Evolutionary conservation across 1,140 invertebrate species (phyloP), one percentile per base, ranked within the genome.

Genomic region (Adoxophyes honmai): DNA sequence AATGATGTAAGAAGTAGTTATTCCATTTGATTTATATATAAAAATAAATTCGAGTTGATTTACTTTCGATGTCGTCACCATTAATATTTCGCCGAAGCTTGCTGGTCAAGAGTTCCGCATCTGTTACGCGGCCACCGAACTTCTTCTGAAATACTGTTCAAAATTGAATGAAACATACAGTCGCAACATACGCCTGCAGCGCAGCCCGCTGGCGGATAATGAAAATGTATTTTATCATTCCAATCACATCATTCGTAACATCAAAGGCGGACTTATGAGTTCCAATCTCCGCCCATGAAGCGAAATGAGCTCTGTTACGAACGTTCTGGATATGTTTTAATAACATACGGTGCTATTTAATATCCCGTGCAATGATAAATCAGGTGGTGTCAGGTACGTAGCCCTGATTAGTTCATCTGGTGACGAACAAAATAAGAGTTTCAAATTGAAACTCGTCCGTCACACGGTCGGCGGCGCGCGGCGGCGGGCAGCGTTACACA

Each of bases 391-490:
- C 42, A 48, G 18, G 42, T 48, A 48, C 1, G 21, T 9, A 28
- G 21, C 18, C 28, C 16, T 48, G 42, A 48, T 48, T 48, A 48
- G 42, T 48, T 48, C 18, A 44, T 44, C 11, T 48, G n/a, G 18
- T 48, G 42, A 48, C n/a, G 16, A 48, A 18, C 18, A 35, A 35
- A 34, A 34, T 37, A 57, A 69, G 65, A 62, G 77, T 78, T 66
- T 83, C 74, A 72, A 78, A 60, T 82, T 80, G 62, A 71, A 68
- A 75, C 72, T 58, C 33, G 33, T 35, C 15, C 57, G 77, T 80
- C 73, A 54, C 61, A 74, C 64, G 72, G 61, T 68, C 52, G 36
- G 54, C 48, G 54, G 54, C 39, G 66, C 68, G 44, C 59, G 28
- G 52, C 2, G 11, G 33, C 51, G n/a, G 39, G 42, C 42, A 48